Base-by-base conservation (phyloP, 2,888 invertebrate genomes). In the Callinectes sapidus region DNA sequence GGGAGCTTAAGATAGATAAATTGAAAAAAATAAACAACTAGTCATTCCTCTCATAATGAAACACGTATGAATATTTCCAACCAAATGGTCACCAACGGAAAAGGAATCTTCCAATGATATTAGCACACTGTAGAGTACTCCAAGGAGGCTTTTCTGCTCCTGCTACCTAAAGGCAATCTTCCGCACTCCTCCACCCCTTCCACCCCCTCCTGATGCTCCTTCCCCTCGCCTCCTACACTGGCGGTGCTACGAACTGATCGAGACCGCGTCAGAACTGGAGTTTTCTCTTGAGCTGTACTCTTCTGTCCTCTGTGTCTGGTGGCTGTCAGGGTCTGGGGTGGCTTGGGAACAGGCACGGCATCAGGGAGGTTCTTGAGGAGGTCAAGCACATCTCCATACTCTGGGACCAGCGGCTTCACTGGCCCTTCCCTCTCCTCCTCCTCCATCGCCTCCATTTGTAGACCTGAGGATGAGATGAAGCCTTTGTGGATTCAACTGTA, bases 351-450 rank as follows among this genome's bases (percentile, higher is more conserved):
- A 16, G 81, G 71, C 35, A 77, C 48, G 18, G 92, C 94, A 39
- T 94, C 92, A 13, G 93, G 93, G 23, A 94, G 94, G 88, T 91
- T 94, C 42, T 93, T 94, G n/a, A 94, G 86, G n/a, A 94, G 91
- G 77, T 94, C 93, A 54, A 94, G 42, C 18, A 94, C 93, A 39
- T 91, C 93, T 6, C 90, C 87, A 35, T 90, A 90, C 23, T 89
- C 94, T 14, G 93, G 89, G 14, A 91, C 54, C 5, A 94, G 61
- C 10, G 93, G 89, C 54, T 90, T 93, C 77, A 88, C 87, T 71
- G 42, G 55, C 10, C 89, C 91, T 18, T 91, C 89, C n/a, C 89
- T 89, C 32, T 77, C 89, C 3, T 91, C 91, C 14, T 91, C 91
- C 55, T 91, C 91, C 48, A 87, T 14, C 28, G 89, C 88, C n/a